phyloP scores from a whole-genome alignment of 2,888 invertebrate genomes.

The Gari tellinella region DNA sequence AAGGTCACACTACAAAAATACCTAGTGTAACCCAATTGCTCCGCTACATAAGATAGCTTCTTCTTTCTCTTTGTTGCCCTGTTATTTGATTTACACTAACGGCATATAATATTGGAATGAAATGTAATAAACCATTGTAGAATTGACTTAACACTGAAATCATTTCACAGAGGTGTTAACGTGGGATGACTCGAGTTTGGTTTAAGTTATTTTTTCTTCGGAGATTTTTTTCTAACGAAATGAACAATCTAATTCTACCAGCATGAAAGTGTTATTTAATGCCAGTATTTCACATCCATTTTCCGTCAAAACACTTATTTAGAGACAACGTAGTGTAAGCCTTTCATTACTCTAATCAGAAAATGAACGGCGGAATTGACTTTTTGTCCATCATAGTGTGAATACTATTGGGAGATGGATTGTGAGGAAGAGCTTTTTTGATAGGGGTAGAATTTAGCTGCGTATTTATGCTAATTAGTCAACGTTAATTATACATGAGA shows the following conservation, averaged over 20 bases:
- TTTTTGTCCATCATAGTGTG: slow-evolving; percentile 19
- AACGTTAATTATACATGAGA: slow-evolving; percentile 8
- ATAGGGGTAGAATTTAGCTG: slow-evolving; percentile 31
- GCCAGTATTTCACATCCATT: slow-evolving; percentile 28
- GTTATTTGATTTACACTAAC: no score
- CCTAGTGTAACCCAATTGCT: no score
- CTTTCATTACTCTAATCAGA: slow-evolving; percentile 32
- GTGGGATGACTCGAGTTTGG: no score
- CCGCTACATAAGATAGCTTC: no score
- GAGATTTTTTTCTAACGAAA: no score
- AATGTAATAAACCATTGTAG: no score
- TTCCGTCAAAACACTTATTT: slow-evolving; percentile 29
- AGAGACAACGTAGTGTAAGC: slow-evolving; percentile 22
- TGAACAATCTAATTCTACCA: not conserved
- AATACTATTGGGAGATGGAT: slow-evolving; percentile 19
- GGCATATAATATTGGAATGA: no score
- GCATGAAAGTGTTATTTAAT: slow-evolving; percentile 32
- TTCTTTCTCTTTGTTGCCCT: no score
- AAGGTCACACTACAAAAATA: no score
- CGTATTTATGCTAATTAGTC: slow-evolving; percentile 21
- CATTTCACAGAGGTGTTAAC: no score
- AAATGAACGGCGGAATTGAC: slow-evolving; percentile 28
- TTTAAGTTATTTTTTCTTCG: no score
- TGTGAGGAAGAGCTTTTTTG: slow-evolving; percentile 7
- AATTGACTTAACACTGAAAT: no score